Evolutionary conservation across 2,888 invertebrate species (phyloP).

Genomic region (Scaptomyza reducta): DNA sequence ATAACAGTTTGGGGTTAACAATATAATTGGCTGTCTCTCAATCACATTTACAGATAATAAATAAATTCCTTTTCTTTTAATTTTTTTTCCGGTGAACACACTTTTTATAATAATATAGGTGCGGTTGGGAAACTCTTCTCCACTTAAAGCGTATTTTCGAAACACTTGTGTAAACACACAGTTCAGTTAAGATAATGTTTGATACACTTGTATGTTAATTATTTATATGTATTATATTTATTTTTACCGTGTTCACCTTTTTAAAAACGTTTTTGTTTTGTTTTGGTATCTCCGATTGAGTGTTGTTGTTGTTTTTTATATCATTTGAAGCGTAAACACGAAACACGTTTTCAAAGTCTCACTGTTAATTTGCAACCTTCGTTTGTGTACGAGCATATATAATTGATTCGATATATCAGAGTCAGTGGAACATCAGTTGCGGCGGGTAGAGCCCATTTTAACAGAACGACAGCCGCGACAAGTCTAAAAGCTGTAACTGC

Average conservation of each 20-base stretch:
- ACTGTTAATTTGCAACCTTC: conserved; percentile 20
- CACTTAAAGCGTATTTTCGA: not conserved
- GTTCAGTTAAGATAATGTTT: not conserved
- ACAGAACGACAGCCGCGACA: conserved; percentile 46
- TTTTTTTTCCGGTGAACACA: too few species aligned
- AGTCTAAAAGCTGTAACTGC: conserved; percentile 49
- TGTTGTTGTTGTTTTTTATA: conserved; percentile 1
- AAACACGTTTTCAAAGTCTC: conserved; percentile 47
- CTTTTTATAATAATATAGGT: not conserved
- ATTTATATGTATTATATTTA: not conserved
- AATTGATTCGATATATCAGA: not conserved
- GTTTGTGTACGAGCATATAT: conserved; percentile 1
- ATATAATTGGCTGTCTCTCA: not conserved
- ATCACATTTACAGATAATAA: not conserved
- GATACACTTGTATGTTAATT: not conserved
- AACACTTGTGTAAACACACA: conserved; percentile 15
- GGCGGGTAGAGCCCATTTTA: conserved; percentile 42
- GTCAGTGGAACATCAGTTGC: conserved; percentile 14
- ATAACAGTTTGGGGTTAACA: not conserved
- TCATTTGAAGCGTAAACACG: conserved; percentile 3
- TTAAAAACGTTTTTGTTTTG: not conserved
- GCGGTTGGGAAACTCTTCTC: too few species aligned
- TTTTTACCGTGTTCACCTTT: conserved; percentile 41
- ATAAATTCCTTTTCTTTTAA: too few species aligned
- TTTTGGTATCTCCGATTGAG: conserved; percentile 1